phyloP scores from a whole-genome alignment of 2,113 vertebrate genomes.

The Eidolon helvum region DNA sequence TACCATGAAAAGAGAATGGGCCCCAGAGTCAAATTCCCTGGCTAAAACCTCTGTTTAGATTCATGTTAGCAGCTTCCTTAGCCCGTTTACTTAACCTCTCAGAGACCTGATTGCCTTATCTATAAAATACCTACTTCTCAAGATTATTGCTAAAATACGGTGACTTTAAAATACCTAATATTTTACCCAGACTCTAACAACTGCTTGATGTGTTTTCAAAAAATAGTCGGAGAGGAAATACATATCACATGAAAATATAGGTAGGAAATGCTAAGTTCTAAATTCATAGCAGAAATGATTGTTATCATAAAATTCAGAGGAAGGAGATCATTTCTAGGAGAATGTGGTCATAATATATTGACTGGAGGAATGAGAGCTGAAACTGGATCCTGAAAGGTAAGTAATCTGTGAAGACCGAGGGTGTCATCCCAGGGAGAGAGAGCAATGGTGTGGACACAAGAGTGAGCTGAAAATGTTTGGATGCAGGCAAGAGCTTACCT shows the following conservation, averaged over 20 bases:
- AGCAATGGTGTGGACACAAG: background rate
- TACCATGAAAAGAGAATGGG: background rate
- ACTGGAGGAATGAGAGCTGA: background rate
- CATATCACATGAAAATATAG: constrained; percentile 16
- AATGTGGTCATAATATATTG: constrained; percentile 8
- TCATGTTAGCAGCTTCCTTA: background rate
- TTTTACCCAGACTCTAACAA: background rate
- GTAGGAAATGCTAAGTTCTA: constrained; percentile 20
- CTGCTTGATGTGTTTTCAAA: background rate
- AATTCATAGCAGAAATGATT: background rate
- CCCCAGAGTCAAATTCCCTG: background rate
- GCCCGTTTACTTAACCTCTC: background rate
- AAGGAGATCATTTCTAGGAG: background rate
- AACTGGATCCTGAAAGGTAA: background rate
- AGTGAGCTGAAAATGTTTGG: background rate
- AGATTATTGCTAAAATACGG: background rate
- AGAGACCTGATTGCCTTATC: background rate
- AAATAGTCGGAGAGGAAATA: background rate
- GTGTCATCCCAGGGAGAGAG: background rate
- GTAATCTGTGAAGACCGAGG: background rate
- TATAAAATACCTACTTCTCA: constrained; percentile 27
- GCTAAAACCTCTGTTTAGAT: background rate
- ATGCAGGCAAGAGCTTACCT: background rate
- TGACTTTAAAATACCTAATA: background rate
- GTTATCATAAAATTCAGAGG: background rate